phyloP scores from a whole-genome alignment of 2,797 vertebrate species.

The Meriones psammophilus region DNA sequence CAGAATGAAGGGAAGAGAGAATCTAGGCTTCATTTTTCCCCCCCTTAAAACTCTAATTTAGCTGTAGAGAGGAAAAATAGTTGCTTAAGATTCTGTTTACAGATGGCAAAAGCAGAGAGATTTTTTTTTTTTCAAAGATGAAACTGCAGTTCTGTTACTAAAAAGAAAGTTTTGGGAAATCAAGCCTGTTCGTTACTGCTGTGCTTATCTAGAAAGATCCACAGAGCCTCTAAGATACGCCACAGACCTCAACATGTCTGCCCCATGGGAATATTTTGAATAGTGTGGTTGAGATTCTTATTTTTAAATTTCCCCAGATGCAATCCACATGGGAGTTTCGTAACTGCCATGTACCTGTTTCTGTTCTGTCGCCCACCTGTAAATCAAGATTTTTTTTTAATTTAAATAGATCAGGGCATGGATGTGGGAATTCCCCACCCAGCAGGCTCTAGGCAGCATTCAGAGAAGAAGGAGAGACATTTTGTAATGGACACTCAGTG shows the following conservation, averaged over 20 bases:
- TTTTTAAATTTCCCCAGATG: slow-evolving; percentile 26
- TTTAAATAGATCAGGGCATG: slow-evolving; percentile 26
- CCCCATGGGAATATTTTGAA: slow-evolving; percentile 42
- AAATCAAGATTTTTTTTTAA: neutral
- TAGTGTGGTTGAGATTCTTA: slow-evolving; percentile 19
- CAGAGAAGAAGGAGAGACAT: neutral
- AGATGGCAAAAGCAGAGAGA: neutral
- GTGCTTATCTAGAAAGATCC: neutral
- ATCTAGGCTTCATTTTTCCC: slow-evolving; percentile 39
- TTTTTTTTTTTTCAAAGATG: neutral
- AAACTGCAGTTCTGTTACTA: neutral
- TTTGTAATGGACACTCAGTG: neutral
- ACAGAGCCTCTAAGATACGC: neutral
- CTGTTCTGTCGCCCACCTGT: neutral
- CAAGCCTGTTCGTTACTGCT: neutral
- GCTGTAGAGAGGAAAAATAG: neutral
- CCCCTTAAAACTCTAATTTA: slow-evolving; percentile 19
- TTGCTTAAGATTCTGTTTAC: slow-evolving; percentile 31
- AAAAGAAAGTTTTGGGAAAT: slow-evolving; percentile 21
- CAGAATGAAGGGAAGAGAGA: slow-evolving; percentile 26
- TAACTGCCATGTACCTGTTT: neutral
- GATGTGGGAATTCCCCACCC: slow-evolving; percentile 6
- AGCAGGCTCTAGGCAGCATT: neutral
- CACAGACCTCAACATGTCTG: neutral
- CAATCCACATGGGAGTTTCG: neutral